Evolutionary conservation across 1,140 invertebrate genomes (phyloP).

Genomic region (Atopsyche davidsoni): DNA sequence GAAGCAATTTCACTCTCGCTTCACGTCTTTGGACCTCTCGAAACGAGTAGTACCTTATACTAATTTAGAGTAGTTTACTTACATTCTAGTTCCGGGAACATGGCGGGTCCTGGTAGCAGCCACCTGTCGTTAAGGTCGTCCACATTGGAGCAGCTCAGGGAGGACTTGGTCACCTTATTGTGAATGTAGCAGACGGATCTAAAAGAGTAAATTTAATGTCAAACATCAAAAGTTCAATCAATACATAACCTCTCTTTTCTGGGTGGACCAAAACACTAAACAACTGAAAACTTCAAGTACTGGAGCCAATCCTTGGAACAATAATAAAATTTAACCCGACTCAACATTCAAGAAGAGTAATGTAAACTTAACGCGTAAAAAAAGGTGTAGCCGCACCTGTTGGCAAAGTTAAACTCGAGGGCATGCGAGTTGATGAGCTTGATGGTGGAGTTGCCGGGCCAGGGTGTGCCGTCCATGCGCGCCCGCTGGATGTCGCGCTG

Average conservation of each 20-base stretch:
- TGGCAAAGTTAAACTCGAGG: constrained; percentile 43
- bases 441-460: constrained; percentile 40
- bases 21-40: too few relatives aligned
- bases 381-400: constrained; percentile 22
- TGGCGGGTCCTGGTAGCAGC: constrained; percentile 49
- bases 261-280: too few relatives aligned
- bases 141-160: constrained; percentile 54
- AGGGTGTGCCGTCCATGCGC: constrained; percentile 47
- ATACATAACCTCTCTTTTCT: too few relatives aligned
- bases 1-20: too few relatives aligned
- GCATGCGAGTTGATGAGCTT: constrained; percentile 43
- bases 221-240: too few relatives aligned
- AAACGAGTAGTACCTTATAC: too few relatives aligned
- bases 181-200: constrained; percentile 64
- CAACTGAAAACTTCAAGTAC: too few relatives aligned
- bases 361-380: too few relatives aligned
- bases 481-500: constrained; percentile 48
- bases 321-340: too few relatives aligned
- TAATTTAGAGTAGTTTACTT: constrained; percentile 32
- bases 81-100: constrained; percentile 54
- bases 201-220: constrained; percentile 39
- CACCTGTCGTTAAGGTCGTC: constrained; percentile 55
- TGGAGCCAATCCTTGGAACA: too few relatives aligned
- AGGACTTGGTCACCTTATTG: constrained; percentile 48
- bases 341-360: too few relatives aligned